A percentile compares a stretch with the other conserved stretches of the same genome.
Evolutionary conservation across 1,140 invertebrate species (phyloP).

Genomic region (Drosophila saltans): DNA sequence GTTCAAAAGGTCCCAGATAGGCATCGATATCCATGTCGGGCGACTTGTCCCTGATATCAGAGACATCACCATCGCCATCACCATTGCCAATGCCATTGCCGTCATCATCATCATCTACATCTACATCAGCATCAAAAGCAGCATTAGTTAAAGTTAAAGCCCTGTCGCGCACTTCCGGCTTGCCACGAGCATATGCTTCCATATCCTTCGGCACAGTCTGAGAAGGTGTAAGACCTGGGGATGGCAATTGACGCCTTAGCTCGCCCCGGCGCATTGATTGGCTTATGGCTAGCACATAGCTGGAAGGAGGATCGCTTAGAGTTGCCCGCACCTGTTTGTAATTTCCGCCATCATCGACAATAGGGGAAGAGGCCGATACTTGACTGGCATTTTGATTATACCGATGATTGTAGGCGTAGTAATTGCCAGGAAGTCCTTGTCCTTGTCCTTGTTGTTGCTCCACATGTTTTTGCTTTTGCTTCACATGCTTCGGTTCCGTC

Average conservation of each 20-base stretch:
- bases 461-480: slow-evolving; percentile 15
- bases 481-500: slow-evolving; percentile 1
- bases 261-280: slow-evolving; percentile 56
- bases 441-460: slow-evolving; percentile 30
- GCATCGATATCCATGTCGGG: slow-evolving; percentile 29
- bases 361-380: slow-evolving; percentile 13
- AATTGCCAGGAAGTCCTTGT: slow-evolving; percentile 70
- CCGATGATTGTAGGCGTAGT: slow-evolving; percentile 77
- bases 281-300: slow-evolving; percentile 69
- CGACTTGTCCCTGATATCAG: slow-evolving; percentile 7
- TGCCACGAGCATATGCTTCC: slow-evolving; percentile 17
- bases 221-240: not conserved
- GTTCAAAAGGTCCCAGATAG: slow-evolving; percentile 55
- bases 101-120: slow-evolving; percentile 12
- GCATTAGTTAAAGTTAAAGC: slow-evolving; percentile 33
- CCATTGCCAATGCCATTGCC: slow-evolving; percentile 26
- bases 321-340: slow-evolving; percentile 62
- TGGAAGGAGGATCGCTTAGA: slow-evolving; percentile 43
- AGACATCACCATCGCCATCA: slow-evolving; percentile 22
- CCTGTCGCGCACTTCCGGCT: slow-evolving; percentile 50
- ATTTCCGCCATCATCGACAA: slow-evolving; percentile 57
- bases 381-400: slow-evolving; percentile 49
- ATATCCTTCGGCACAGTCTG: slow-evolving; percentile 21
- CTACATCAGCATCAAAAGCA: slow-evolving; percentile 36
- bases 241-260: slow-evolving; percentile 46